Conservation (phyloP, 2,888 invertebrate species). For the Neocrepidodera transversa region DNA sequence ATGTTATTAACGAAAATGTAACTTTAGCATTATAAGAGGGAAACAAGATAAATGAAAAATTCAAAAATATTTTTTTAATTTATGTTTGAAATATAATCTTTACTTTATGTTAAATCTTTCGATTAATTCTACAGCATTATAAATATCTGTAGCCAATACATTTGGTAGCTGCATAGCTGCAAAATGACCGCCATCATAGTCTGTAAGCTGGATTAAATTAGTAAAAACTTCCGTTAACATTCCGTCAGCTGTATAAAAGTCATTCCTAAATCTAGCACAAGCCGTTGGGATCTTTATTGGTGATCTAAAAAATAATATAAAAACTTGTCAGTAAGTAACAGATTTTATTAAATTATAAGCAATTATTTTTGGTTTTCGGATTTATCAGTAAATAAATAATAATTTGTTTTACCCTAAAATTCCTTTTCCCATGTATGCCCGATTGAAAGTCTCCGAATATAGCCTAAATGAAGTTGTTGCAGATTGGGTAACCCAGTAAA, state of each 20-base stretch:
- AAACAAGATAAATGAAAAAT: too few relatives aligned
- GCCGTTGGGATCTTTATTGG: conserved; percentile 75
- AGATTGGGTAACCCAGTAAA: conserved; percentile 78
- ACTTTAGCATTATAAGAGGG: too few relatives aligned
- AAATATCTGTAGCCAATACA: conserved; percentile 48
- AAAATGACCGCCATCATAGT: conserved; percentile 49
- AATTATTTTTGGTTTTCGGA: too few relatives aligned
- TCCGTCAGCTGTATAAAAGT: conserved; percentile 67
- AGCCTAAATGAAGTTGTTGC: conserved; percentile 77
- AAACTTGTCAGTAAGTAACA: too few relatives aligned
- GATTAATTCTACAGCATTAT: conserved; percentile 40
- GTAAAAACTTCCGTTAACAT: conserved; percentile 67
- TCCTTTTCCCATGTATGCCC: conserved; percentile 32
- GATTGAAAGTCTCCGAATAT: conserved; percentile 70
- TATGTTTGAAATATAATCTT: too few relatives aligned
- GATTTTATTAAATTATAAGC: too few relatives aligned
- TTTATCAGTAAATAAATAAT: too few relatives aligned
- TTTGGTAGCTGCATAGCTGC: conserved; percentile 49
- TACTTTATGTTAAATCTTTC: too few relatives aligned
- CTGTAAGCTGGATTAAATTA: conserved; percentile 67
- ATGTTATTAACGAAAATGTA: too few relatives aligned
- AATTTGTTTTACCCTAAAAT: conserved; percentile 43
- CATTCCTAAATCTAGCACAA: conserved; percentile 77
- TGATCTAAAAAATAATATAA: conserved; percentile 68
- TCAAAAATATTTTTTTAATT: too few relatives aligned